Percentiles rank a stretch among this genome's conserved stretches.
Conservation (phyloP, 23 tunicate species). For the Styela plicata region DNA sequence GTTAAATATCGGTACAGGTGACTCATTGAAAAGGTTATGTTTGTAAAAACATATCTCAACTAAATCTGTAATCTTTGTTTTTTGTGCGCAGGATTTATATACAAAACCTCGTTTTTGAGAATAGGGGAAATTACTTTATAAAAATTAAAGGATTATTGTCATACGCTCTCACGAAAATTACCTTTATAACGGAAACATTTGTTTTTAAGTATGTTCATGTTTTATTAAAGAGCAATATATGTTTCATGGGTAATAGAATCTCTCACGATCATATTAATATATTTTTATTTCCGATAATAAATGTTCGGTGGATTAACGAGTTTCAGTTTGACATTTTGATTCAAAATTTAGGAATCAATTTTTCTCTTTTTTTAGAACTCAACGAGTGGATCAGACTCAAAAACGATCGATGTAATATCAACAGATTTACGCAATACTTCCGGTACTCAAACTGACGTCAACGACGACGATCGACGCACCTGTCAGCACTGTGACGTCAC, state of each 20-base stretch:
- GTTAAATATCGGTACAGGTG: not conserved
- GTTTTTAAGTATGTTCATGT: no score
- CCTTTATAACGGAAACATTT: no score
- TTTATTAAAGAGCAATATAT: no score
- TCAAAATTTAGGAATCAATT: no score
- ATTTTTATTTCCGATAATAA: no score
- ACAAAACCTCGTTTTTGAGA: not conserved
- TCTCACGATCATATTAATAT: no score
- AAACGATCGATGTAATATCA: not conserved
- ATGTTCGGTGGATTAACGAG: no score
- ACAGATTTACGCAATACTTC: not conserved
- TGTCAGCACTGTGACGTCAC: slow-evolving; percentile 82
- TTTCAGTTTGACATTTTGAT: no score
- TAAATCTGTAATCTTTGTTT: not conserved
- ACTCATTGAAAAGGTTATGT: not conserved
- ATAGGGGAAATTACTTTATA: not conserved
- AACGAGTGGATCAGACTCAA: not conserved
- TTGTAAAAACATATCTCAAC: not conserved
- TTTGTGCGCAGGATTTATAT: no score
- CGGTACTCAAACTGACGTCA: slow-evolving; percentile 17
- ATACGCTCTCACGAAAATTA: not conserved
- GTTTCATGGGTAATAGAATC: no score
- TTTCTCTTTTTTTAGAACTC: not conserved
- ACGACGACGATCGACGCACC: slow-evolving; percentile 31
- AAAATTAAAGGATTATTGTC: not conserved